Conservation (phyloP, 2,113 vertebrate species). For the Dendropsophus ebraccatus region DNA sequence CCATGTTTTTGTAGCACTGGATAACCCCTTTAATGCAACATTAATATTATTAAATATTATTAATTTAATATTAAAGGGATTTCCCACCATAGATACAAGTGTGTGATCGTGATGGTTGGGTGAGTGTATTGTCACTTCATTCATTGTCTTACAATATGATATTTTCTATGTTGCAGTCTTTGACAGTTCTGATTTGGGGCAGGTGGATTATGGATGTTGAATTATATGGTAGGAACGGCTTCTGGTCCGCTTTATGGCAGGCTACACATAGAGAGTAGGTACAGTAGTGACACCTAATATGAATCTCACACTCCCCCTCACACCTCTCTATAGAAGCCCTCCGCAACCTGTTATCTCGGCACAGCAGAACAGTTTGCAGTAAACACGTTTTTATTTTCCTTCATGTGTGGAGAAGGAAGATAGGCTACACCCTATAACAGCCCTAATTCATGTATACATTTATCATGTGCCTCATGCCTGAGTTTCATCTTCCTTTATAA, state of each 20-base stretch:
- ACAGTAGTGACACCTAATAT: not conserved
- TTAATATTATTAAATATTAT: no score
- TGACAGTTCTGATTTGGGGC: not conserved
- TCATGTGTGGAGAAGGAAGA: conserved; percentile 9
- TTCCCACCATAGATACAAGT: no score
- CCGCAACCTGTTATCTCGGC: conserved; percentile 25
- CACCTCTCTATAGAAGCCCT: not conserved
- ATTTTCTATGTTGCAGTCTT: not conserved
- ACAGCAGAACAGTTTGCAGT: conserved; percentile 9
- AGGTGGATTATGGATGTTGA: not conserved
- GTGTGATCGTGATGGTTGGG: no score
- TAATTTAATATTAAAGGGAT: no score
- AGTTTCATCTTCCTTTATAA: no score
- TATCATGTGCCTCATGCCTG: not conserved
- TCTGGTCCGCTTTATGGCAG: not conserved
- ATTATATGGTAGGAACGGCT: not conserved
- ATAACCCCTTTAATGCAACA: no score
- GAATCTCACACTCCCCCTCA: not conserved
- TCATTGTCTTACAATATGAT: no score
- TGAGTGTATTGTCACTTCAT: no score
- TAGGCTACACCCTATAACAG: no score
- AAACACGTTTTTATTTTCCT: conserved; percentile 9
- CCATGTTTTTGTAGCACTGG: no score
- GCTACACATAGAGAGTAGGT: not conserved
- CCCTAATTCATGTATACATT: not conserved